These are phyloP conservation scores for Adoxophyes honmai DNA, from an alignment of 1,140 invertebrate species.

Conservation along the genomic window DNA sequence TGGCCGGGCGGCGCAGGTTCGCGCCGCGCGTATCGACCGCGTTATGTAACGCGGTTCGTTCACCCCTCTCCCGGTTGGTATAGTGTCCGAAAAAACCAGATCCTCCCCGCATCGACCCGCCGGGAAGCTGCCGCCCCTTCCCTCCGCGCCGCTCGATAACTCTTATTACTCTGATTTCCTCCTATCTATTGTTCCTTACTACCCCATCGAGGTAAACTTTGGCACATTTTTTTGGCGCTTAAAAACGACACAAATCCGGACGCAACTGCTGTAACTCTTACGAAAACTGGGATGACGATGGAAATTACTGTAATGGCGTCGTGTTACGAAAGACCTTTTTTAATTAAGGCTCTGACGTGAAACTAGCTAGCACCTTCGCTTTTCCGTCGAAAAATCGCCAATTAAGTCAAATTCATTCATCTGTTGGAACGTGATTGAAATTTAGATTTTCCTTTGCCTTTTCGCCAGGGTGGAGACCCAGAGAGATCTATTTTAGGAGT, in stretches of 20 bases:
- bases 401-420: neutral
- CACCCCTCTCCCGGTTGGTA: slow-evolving; percentile 70
- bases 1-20: slow-evolving; percentile 42
- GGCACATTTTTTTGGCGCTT: neutral
- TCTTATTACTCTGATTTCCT: slow-evolving; percentile 10
- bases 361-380: neutral
- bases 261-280: too few relatives aligned
- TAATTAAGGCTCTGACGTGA: too few relatives aligned
- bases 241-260: too few relatives aligned
- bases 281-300: too few relatives aligned
- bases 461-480: neutral
- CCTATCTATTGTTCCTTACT: slow-evolving; percentile 2
- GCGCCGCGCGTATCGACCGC: slow-evolving; percentile 65
- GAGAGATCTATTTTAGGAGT: too few relatives aligned
- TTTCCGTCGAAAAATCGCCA: neutral
- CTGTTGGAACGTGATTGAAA: neutral
- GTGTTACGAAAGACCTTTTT: too few relatives aligned
- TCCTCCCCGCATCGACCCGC: slow-evolving; percentile 64
- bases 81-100: slow-evolving; percentile 76
- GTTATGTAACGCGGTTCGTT: slow-evolving; percentile 73
- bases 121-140: slow-evolving; percentile 43
- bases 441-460: neutral
- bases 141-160: slow-evolving; percentile 17
- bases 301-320: too few relatives aligned
- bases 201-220: neutral